Conservation (phyloP, 2,113 vertebrate species). For the Pomatostomus ruficeps region DNA sequence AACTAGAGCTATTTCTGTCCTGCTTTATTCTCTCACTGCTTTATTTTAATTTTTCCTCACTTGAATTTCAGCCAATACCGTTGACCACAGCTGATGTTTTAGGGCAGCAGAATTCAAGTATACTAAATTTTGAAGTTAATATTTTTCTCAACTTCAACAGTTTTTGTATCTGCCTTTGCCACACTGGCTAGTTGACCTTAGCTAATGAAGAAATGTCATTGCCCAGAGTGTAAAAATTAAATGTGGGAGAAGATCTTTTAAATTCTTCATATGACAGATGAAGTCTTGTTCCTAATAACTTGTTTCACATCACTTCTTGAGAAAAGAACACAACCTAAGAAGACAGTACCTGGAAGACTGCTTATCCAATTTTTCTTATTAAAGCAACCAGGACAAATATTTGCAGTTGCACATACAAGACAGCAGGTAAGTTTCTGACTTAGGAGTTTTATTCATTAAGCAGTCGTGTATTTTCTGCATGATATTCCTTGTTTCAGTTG, state of each 20-base stretch:
- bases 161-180: not conserved
- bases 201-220: not conserved
- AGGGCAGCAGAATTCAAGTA: not conserved
- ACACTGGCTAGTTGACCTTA: not conserved
- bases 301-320: not conserved
- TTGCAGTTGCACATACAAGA: not conserved
- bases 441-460: not conserved
- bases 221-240: not conserved
- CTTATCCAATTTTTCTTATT: not conserved
- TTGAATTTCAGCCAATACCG: not conserved
- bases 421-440: not conserved
- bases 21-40: not conserved
- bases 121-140: not conserved
- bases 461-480: not conserved
- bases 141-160: not conserved
- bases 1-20: not conserved
- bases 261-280: not conserved
- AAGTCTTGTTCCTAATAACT: not conserved
- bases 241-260: not conserved
- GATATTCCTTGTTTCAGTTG: not conserved
- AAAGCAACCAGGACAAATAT: not conserved
- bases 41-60: not conserved
- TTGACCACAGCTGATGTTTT: not conserved
- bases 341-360: not conserved
- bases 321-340: not conserved